phyloP scores from a whole-genome alignment of 2,113 vertebrate genomes.

The Pandion haliaetus region DNA sequence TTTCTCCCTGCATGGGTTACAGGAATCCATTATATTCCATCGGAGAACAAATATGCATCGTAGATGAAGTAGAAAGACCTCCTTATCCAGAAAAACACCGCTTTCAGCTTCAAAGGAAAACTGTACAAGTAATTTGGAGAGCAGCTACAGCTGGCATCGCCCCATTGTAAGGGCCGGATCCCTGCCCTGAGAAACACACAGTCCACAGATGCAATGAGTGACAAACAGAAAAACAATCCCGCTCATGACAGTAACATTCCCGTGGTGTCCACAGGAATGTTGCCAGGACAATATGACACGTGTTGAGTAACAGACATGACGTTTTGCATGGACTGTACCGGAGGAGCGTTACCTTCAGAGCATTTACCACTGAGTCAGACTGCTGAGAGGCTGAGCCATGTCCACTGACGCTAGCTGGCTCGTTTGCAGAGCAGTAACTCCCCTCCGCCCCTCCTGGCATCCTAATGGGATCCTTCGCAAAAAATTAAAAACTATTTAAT shows the following conservation, averaged over 20 bases:
- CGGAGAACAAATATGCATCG: background rate
- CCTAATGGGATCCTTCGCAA: constrained; percentile 79
- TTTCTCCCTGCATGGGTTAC: background rate
- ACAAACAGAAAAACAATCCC: constrained; percentile 32
- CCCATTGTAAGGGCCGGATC: background rate
- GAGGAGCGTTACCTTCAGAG: constrained; percentile 79
- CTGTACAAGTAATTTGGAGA: background rate
- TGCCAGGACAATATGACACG: constrained; percentile 33
- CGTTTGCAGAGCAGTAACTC: constrained; percentile 75
- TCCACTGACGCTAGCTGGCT: constrained; percentile 79
- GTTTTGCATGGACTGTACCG: constrained; percentile 41
- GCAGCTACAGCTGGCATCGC: background rate
- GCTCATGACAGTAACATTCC: constrained; percentile 17
- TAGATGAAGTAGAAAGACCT: background rate
- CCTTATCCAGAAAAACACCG: background rate
- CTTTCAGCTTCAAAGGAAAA: background rate
- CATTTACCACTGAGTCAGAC: constrained; percentile 81
- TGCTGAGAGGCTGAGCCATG: constrained; percentile 78
- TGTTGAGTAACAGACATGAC: constrained; percentile 51
- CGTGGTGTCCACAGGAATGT: constrained; percentile 9
- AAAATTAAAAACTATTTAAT: constrained; percentile 81
- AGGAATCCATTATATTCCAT: background rate
- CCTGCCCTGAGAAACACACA: constrained; percentile 1
- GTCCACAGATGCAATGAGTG: constrained; percentile 52
- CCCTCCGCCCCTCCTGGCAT: constrained; percentile 81